Base-by-base conservation (phyloP, 2,113 vertebrate species). In the Turnix velox region DNA sequence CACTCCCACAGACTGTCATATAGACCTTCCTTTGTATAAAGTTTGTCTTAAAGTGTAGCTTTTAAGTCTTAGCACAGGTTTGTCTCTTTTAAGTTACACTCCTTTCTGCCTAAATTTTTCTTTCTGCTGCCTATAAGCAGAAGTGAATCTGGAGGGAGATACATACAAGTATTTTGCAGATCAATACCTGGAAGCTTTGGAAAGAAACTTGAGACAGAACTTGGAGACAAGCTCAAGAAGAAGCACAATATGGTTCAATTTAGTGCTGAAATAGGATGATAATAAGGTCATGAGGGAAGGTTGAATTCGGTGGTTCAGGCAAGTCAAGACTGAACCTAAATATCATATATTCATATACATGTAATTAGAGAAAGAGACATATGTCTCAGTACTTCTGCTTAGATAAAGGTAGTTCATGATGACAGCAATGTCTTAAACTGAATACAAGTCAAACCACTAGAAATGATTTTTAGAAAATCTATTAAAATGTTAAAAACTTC, bases 321-420 rank as follows among this genome's bases (percentile, higher is more conserved):
- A 48, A 62, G 30, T 20, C 8, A 75, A 75, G 46, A 61, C 3
- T 45, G 45, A 76, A 22, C 22, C 15, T 62, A 69, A 74, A 54
- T 65, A 48, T 61, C 37, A 24, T 17, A 31, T 0, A 0, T 51
- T n/a, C 54, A 33, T 1, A 0, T 39, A 40, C 6, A 35, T 18
- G 5, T 33, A 39, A 16, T 57, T 74, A 51, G 4, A 51, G 23
- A 86, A 69, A 49, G 43, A 90, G n/a, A 82, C 18, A 3, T 16
- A 6, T 82, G 30, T 46, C 16, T 79, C 43, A 72, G 35, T n/a
- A 46, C 6, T 11, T 45, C 48, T 52, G 58, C 27, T 85, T 62
- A 55, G 24, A 67, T 12, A 48, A 67, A 57, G 20, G 16, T 46
- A 55, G 46, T 67, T 76, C 30, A 46, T 14, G 37, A 51, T 19